Evolutionary conservation across 1,140 invertebrate genomes (phyloP).

Genomic region (Sweltsa coloradensis): DNA sequence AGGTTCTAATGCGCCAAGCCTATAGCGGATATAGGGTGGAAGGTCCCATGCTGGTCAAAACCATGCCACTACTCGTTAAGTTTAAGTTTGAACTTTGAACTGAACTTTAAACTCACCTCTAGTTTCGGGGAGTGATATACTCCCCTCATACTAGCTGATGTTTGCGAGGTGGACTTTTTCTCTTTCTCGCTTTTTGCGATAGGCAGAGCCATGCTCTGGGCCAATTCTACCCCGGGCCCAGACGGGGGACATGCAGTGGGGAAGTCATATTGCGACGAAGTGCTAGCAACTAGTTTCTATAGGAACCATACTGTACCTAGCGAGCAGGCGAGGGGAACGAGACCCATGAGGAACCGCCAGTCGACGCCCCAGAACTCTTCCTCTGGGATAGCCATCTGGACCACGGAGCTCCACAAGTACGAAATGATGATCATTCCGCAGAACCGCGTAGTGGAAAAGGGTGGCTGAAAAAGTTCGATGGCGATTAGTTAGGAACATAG

Average conservation of each 20-base stretch:
- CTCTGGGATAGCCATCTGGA: constrained; percentile 62
- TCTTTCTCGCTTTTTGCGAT: not conserved
- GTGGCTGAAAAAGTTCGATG: constrained; percentile 55
- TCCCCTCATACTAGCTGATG: not conserved
- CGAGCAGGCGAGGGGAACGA: constrained; percentile 58
- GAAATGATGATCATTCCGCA: constrained; percentile 62
- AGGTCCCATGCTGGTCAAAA: too few relatives aligned
- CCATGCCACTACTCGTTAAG: too few relatives aligned
- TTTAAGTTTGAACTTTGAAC: too few relatives aligned
- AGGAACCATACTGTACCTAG: constrained; percentile 44
- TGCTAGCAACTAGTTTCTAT: not conserved
- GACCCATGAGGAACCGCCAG: constrained; percentile 50
- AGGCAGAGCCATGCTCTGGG: not conserved
- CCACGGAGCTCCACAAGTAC: constrained; percentile 65
- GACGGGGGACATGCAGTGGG: not conserved
- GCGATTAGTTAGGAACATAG: too few relatives aligned
- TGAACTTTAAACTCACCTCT: too few relatives aligned
- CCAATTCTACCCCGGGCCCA: not conserved
- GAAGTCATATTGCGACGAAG: not conserved
- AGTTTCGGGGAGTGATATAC: not conserved
- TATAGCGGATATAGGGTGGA: too few relatives aligned
- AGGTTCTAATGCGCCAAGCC: too few relatives aligned
- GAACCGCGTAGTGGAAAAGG: constrained; percentile 64
- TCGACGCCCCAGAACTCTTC: constrained; percentile 55
- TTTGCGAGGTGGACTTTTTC: not conserved